Evolutionary conservation across 1,140 invertebrate genomes (phyloP).

Genomic region (Panagrolaimus sp.): DNA sequence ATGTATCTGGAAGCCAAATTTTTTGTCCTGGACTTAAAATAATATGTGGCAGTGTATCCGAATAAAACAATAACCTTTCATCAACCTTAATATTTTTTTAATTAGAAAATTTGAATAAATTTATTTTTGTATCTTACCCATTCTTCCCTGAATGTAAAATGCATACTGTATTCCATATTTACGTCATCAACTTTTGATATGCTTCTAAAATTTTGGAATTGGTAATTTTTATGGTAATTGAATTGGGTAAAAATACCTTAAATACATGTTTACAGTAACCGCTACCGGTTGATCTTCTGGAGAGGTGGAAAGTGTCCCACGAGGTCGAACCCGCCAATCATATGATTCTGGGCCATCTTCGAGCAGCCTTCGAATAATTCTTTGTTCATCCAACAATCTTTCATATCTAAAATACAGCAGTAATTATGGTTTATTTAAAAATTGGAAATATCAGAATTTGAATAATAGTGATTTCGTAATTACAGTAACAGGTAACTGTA

Average conservation of each 20-base stretch:
- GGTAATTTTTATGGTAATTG: too few species aligned
- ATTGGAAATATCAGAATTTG: not conserved
- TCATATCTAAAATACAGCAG: slow-evolving; percentile 27
- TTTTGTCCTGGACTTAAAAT: slow-evolving; percentile 30
- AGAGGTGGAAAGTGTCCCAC: slow-evolving; percentile 36
- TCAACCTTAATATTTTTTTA: slow-evolving; percentile 64
- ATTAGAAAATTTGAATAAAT: too few species aligned
- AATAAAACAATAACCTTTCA: slow-evolving; percentile 74
- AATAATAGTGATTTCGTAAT: not conserved
- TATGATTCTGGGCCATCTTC: slow-evolving; percentile 35
- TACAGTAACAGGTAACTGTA: not conserved
- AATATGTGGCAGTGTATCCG: slow-evolving; percentile 35
- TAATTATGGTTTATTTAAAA: not conserved
- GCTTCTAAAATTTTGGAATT: slow-evolving; percentile 42
- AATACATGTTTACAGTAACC: slow-evolving; percentile 73
- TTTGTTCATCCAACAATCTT: slow-evolving; percentile 47
- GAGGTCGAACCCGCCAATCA: slow-evolving; percentile 54
- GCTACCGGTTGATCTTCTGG: slow-evolving; percentile 63
- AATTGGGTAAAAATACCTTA: slow-evolving; percentile 32
- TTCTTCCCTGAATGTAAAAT: slow-evolving; percentile 88
- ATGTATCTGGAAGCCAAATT: slow-evolving; percentile 55
- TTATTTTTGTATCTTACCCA: slow-evolving; percentile 64
- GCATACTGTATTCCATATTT: slow-evolving; percentile 72
- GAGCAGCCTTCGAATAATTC: slow-evolving; percentile 44
- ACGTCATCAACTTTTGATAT: slow-evolving; percentile 97